Evolutionary conservation across 2,797 vertebrate species (phyloP), one percentile per base, ranked within the genome.

Genomic region (Amblyraja radiata): DNA sequence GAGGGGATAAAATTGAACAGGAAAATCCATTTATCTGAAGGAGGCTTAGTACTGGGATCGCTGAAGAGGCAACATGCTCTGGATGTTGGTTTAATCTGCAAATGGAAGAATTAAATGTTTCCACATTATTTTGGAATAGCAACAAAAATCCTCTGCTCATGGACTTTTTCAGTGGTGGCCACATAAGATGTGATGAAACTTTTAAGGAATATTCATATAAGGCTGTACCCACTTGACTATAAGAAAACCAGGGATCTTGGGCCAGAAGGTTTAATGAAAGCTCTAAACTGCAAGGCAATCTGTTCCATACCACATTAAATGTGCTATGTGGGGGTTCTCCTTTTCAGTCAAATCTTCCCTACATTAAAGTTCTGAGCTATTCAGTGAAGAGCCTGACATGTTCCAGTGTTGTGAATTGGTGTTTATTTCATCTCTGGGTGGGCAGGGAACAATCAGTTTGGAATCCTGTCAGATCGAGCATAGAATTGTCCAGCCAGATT

Each of bases 151-250:
- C 28, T 28, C 58, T 63, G 28, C 58, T 61, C 11, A 0, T 61
- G 28, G 13, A 86, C 54, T 63, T 58, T 13, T 32, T 78, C 28
- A n/a, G 83, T 61, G 83, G 11, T 86, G 58, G 54, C 5, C 28
- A 63, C n/a, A 28, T 28, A 63, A 54, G 7, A 28, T 63, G 13
- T 28, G 10, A 11, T 58, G 23, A 10, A 28, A 14, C 21, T 63
- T 86, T n/a, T 63, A 13, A n/a, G 28, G n/a, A 84, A 84, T 84
- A 84, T 84, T 84, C 54, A 63, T 61, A n/a, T n/a, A 86, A 86
- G 14, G 4, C 54, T 14, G 58, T 63, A 63, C 10, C 6, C 28
- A 83, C 14, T 18, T n/a, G 25, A 63, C 54, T 83, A 2, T 58
- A 25, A 63, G 81, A 63, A 61, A 58, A 86, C 13, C 23, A 58